Evolutionary conservation across 2,113 vertebrate genomes (phyloP).

Genomic region (Nothoprocta perdicaria): DNA sequence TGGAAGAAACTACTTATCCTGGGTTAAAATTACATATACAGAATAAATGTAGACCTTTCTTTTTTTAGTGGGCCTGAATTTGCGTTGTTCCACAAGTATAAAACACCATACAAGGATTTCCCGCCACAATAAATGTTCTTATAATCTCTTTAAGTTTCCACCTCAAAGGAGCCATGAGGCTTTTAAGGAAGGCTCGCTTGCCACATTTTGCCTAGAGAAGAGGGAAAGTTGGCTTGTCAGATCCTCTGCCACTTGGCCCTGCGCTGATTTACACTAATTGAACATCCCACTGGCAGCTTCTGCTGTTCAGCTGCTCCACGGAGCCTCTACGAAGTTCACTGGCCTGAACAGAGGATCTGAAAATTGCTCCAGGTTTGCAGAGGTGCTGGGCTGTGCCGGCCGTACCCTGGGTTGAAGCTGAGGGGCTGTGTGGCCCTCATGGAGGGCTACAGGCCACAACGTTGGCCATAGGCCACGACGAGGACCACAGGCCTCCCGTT

Average conservation of each 20-base stretch:
- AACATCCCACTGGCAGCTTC: not conserved
- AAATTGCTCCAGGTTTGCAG: not conserved
- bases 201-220: conserved; percentile 35
- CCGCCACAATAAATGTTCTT: not conserved
- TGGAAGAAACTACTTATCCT: conserved; percentile 41
- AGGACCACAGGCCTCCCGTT: not conserved
- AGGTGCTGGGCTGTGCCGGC: not conserved
- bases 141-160: conserved; percentile 13
- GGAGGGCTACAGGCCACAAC: not conserved
- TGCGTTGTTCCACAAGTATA: conserved; percentile 38
- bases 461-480: not conserved
- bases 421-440: fast-evolving
- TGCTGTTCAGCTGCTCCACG: not conserved
- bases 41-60: conserved; percentile 19
- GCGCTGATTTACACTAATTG: conserved; percentile 25
- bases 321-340: not conserved
- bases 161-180: conserved; percentile 44
- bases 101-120: conserved; percentile 24
- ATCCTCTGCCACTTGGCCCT: not conserved
- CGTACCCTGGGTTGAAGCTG: not conserved
- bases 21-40: conserved; percentile 28
- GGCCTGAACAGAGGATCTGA: not conserved
- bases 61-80: not conserved
- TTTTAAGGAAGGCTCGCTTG: conserved; percentile 39
- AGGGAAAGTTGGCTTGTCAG: not conserved